Conservation (phyloP, 2,888 invertebrate species). For the Leptopilina syphax region DNA sequence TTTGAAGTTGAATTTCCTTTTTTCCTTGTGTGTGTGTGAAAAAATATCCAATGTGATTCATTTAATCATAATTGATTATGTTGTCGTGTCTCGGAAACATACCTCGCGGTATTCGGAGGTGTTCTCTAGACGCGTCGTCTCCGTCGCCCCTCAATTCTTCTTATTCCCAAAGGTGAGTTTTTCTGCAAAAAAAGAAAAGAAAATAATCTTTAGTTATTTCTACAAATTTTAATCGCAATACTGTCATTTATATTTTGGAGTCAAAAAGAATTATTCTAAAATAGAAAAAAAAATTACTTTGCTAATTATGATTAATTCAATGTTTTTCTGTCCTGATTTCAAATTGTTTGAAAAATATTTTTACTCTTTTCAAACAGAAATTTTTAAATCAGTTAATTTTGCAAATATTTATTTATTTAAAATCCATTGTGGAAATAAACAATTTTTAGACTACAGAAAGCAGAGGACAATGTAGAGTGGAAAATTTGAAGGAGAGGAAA, state of each 20-base stretch:
- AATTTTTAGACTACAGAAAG: conserved; percentile 1
- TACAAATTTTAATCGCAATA: too few relatives aligned
- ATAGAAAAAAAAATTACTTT: too few relatives aligned
- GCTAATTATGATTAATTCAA: too few relatives aligned
- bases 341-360: background rate
- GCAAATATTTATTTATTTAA: too few relatives aligned
- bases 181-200: background rate
- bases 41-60: conserved; percentile 62
- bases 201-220: background rate
- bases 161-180: conserved; percentile 10
- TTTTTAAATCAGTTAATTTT: too few relatives aligned
- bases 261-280: too few relatives aligned
- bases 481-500: conserved; percentile 52
- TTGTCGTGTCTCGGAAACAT: conserved; percentile 66
- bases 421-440: too few relatives aligned
- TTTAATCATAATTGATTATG: conserved; percentile 70
- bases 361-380: background rate
- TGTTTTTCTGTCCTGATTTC: too few relatives aligned
- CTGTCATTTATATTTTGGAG: too few relatives aligned
- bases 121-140: conserved; percentile 39
- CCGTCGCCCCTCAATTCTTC: conserved; percentile 33
- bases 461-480: conserved; percentile 56
- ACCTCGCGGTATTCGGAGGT: conserved; percentile 57
- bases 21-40: too few relatives aligned
- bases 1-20: conserved; percentile 64